phyloP scores from a whole-genome alignment of 2,888 invertebrate species.

The Cephus rjabovi region DNA sequence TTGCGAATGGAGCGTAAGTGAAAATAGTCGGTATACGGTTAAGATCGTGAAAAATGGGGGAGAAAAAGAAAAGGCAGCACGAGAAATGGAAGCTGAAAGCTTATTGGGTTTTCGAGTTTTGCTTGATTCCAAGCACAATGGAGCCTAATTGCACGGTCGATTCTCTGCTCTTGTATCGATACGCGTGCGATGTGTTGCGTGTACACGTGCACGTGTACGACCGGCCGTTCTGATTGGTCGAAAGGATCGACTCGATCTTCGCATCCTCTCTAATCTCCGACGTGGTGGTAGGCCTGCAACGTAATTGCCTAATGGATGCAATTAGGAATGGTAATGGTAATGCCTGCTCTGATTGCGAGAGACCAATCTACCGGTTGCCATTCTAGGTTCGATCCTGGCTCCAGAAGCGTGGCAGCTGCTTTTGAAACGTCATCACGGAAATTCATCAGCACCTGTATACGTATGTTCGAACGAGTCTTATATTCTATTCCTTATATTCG shows the following conservation, averaged over 20 bases:
- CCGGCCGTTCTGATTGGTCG: conserved; percentile 20
- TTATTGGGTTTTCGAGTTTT: neutral
- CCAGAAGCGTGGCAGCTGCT: neutral
- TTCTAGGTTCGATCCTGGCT: neutral
- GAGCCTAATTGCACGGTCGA: neutral
- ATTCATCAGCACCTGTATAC: neutral
- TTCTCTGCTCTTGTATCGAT: neutral
- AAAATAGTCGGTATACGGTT: neutral
- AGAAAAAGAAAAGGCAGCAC: neutral
- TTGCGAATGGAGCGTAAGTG: neutral
- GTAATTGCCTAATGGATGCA: conserved; percentile 38
- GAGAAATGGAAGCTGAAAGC: neutral
- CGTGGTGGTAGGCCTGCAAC: conserved; percentile 10
- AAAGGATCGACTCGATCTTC: conserved; percentile 26
- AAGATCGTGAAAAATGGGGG: neutral
- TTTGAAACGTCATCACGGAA: neutral
- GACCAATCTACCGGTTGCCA: neutral
- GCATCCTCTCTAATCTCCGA: conserved; percentile 24
- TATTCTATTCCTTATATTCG: neutral
- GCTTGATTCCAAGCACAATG: neutral
- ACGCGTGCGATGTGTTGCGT: neutral
- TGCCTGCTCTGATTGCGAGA: conserved; percentile 24
- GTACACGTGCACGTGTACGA: conserved; percentile 11
- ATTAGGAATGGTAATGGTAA: conserved; percentile 40
- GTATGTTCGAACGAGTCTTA: neutral